Evolutionary conservation across 2,888 invertebrate species (phyloP).

Genomic region (Ophion ventricosus): DNA sequence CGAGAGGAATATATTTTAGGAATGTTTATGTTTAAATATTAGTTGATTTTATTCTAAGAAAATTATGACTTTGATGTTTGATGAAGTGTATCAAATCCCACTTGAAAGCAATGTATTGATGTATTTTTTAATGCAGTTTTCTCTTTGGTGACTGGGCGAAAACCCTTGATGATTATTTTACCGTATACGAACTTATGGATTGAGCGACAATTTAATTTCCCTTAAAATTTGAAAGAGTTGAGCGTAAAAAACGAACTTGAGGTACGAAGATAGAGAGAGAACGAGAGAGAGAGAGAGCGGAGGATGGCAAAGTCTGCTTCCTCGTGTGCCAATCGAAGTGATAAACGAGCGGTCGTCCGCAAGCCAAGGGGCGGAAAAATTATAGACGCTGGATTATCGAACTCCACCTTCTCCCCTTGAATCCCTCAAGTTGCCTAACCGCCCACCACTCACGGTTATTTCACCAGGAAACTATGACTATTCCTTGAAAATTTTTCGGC

Average conservation of each 20-base stretch:
- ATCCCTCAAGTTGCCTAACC: neutral
- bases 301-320: slow-evolving; percentile 52
- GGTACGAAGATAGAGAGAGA: slow-evolving; percentile 23
- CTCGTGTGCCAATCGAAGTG: slow-evolving; percentile 66
- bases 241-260: slow-evolving; percentile 51
- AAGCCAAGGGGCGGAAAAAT: slow-evolving; percentile 66
- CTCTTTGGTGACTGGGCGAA: no score
- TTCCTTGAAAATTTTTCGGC: slow-evolving; percentile 43
- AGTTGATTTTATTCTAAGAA: no score
- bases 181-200: slow-evolving; percentile 13
- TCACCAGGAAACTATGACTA: slow-evolving; percentile 42
- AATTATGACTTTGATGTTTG: no score
- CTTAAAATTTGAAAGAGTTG: slow-evolving; percentile 23
- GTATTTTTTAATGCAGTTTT: no score
- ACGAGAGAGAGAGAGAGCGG: slow-evolving; percentile 40
- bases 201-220: slow-evolving; percentile 29
- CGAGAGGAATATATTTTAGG: no score
- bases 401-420: slow-evolving; percentile 34
- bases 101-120: no score
- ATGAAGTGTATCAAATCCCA: no score
- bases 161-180: neutral
- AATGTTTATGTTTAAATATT: no score
- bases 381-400: slow-evolving; percentile 65
- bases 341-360: slow-evolving; percentile 65
- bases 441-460: slow-evolving; percentile 21